Percentiles rank a stretch among this genome's conserved stretches.
Conservation (phyloP, 2,797 vertebrate genomes). For the Anguilla megastoma region DNA sequence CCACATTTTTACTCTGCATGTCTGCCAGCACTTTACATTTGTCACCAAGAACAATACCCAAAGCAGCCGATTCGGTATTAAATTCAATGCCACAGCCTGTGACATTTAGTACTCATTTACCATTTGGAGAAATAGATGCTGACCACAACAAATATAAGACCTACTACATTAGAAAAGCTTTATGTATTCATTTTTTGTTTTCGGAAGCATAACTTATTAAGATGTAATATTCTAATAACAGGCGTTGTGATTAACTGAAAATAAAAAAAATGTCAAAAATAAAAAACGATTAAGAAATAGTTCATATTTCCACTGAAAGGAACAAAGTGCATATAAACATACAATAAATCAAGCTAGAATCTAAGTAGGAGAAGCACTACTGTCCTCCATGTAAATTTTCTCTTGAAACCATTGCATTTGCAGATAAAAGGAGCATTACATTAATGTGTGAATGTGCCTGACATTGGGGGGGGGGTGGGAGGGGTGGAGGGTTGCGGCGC, state of each 20-base stretch:
- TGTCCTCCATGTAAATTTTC: slow-evolving; percentile 71
- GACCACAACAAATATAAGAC: not conserved
- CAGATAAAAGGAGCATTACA: slow-evolving; percentile 72
- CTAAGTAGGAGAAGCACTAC: slow-evolving; percentile 59
- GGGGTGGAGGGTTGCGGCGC: slow-evolving; percentile 55
- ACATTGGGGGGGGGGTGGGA: slow-evolving; percentile 62
- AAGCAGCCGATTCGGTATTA: slow-evolving; percentile 14
- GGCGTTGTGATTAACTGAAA: slow-evolving; percentile 41
- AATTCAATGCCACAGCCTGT: slow-evolving; percentile 18
- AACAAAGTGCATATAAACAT: slow-evolving; percentile 61
- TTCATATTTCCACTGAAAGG: slow-evolving; percentile 48
- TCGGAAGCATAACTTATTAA: not conserved
- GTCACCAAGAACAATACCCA: not conserved
- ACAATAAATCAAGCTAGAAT: slow-evolving; percentile 66
- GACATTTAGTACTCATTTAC: slow-evolving; percentile 16
- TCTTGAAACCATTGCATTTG: slow-evolving; percentile 69
- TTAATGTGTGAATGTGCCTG: slow-evolving; percentile 74
- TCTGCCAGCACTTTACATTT: slow-evolving; percentile 22
- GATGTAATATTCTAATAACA: not conserved
- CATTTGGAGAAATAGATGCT: not conserved
- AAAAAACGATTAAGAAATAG: slow-evolving; percentile 55
- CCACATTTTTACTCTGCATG: slow-evolving; percentile 1
- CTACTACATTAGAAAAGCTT: not conserved
- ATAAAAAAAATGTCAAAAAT: slow-evolving; percentile 47
- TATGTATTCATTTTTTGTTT: not conserved